Conservation (phyloP, 2,797 vertebrate species). For the Microcaecilia unicolor region DNA sequence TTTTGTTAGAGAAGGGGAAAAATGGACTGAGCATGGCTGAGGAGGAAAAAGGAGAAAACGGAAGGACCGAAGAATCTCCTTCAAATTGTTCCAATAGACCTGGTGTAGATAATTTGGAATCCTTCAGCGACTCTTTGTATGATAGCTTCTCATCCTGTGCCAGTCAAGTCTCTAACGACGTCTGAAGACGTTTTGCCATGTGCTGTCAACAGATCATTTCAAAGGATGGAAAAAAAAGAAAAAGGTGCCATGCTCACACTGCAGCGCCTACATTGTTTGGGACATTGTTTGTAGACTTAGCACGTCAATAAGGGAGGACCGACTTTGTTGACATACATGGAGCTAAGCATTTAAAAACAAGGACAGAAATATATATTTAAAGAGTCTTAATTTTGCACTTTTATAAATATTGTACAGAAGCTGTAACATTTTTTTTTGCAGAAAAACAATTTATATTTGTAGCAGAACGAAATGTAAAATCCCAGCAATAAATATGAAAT, state of each 20-base stretch:
- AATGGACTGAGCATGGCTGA: slow-evolving; percentile 33
- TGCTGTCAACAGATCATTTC: slow-evolving; percentile 1
- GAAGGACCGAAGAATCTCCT: slow-evolving; percentile 44
- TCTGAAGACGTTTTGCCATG: slow-evolving; percentile 32
- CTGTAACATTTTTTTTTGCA: slow-evolving; percentile 52
- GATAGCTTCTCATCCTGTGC: slow-evolving; percentile 82
- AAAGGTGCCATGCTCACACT: neutral
- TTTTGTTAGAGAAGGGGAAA: slow-evolving; percentile 49
- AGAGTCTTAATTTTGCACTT: slow-evolving; percentile 75
- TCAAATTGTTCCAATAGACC: slow-evolving; percentile 45
- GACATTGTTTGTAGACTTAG: neutral
- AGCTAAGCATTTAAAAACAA: slow-evolving; percentile 1
- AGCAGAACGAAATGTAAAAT: slow-evolving; percentile 34
- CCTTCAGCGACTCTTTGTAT: slow-evolving; percentile 77
- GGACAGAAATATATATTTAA: neutral
- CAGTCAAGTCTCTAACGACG: slow-evolving; percentile 72
- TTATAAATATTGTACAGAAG: slow-evolving; percentile 67
- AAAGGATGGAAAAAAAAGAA: too few relatives aligned
- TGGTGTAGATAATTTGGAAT: slow-evolving; percentile 56
- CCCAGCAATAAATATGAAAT: slow-evolving; percentile 56
- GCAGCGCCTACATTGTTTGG: neutral
- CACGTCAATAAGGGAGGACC: slow-evolving; percentile 24
- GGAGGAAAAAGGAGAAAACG: slow-evolving; percentile 45
- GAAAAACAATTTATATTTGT: slow-evolving; percentile 61
- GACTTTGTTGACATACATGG: neutral